Conservation (phyloP, 2,888 invertebrate genomes). For the Eurytoma californica region DNA sequence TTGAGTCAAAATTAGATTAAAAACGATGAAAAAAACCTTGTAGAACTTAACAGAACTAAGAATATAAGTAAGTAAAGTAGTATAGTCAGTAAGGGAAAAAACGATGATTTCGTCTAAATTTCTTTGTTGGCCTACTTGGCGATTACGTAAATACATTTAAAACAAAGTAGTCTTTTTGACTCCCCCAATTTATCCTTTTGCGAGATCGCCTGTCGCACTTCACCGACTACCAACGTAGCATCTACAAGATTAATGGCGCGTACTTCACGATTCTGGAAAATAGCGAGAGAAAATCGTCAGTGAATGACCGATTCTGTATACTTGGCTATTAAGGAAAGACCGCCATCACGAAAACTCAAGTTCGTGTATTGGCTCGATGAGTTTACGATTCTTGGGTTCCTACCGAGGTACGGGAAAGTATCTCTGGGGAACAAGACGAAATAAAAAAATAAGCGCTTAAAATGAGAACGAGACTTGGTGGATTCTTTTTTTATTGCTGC, state of each 20-base stretch:
- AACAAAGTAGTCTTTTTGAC: no score
- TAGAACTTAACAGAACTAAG: no score
- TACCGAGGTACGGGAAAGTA: neutral
- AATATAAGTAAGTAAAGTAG: no score
- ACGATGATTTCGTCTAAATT: constrained; percentile 37
- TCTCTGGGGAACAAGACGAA: neutral
- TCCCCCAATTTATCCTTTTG: no score
- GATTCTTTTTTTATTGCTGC: neutral
- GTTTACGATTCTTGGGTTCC: neutral
- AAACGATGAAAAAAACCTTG: no score
- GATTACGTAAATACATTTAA: no score
- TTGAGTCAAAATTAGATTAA: no score
- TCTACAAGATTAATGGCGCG: constrained; percentile 73
- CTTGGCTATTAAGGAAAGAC: constrained; percentile 1
- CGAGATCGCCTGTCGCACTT: constrained; percentile 73
- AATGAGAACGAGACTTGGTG: constrained; percentile 59
- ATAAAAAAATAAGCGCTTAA: constrained; percentile 42
- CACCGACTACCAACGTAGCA: constrained; percentile 68
- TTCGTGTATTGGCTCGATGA: no score
- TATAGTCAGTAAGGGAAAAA: neutral
- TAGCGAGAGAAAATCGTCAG: constrained; percentile 65
- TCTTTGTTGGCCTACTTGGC: constrained; percentile 29
- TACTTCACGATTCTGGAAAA: constrained; percentile 75
- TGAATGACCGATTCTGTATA: constrained; percentile 60
- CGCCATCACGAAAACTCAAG: no score